Evolutionary conservation across 2,888 invertebrate genomes (phyloP), one percentile per base, ranked within the genome.

Genomic region (Pollenia amentaria): DNA sequence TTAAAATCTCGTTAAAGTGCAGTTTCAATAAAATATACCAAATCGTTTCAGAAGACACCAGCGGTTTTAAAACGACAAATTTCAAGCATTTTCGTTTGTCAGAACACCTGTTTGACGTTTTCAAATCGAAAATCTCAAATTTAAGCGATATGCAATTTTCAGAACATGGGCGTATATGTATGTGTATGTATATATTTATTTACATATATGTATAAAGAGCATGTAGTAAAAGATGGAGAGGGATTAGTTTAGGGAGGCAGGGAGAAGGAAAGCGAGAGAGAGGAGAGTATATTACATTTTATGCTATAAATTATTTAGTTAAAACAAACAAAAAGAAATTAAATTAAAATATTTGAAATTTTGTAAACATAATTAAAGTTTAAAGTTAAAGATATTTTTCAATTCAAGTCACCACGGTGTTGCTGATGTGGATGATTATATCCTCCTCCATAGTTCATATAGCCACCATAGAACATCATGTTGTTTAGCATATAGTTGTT

Each of bases 401-500:
- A 83, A 77, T 70, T 84, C 18, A 79, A 62, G 70, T 76, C 79
- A 73, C 77, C 80, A 72, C 64, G 76, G 12, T 70, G 76, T 16
- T 85, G 76, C 40, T 73, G 69, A 40, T 75, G 60, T 16, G 38
- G 64, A 57, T 77, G 64, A 65, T 80, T 76, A 77, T 81, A 87
- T 65, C 81, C 84, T 69, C 81, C 84, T 69, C 84, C 80, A 73
- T 73, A 87, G 48, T 84, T 73, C 53, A 84, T 81, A 44, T 87
- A 84, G 46, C 84, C 87, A 81, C 67, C 72, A 87, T 84, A 84
- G 21, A 81, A 87, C 84, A 87, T 87, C 80, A 84, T 81, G 73
- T 84, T 80, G 80, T 77, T 84, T 73, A 87, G 67, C 38, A 87
- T 84, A 73, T 80, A 82, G 67, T 87, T 88, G 87, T 88, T 91